phyloP scores from a whole-genome alignment of 2,113 vertebrate genomes.

The Saccopteryx bilineata region DNA sequence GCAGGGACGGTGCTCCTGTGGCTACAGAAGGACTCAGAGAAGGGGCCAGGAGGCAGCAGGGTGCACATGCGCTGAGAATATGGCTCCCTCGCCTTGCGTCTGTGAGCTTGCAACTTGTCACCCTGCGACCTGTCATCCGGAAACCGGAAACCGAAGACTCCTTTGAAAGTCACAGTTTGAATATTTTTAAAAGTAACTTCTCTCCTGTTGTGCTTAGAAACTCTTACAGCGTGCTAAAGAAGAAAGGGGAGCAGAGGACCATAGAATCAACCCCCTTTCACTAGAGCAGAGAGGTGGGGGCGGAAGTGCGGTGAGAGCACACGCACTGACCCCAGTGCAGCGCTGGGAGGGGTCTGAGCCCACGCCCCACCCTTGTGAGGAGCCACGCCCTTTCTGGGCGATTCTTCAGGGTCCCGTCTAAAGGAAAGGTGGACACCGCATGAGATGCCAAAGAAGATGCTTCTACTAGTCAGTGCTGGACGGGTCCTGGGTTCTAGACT shows the following conservation, averaged over 20 bases:
- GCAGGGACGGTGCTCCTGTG: neutral
- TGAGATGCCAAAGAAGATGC: neutral
- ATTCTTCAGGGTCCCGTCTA: neutral
- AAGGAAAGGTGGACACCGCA: neutral
- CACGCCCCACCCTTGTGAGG: rapidly evolving
- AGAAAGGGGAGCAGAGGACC: neutral
- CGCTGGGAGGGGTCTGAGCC: too few species aligned
- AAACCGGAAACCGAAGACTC: neutral
- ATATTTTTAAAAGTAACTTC: conserved; percentile 10
- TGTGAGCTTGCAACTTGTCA: neutral
- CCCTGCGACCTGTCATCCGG: neutral
- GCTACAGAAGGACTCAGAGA: neutral
- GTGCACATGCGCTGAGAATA: rapidly evolving
- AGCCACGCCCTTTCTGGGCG: neutral
- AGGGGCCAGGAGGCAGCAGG: neutral
- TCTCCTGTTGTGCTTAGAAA: neutral
- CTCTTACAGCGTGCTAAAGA: neutral
- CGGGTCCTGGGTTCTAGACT: neutral
- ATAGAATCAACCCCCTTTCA: neutral
- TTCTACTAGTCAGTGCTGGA: neutral
- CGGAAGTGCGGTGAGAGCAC: neutral
- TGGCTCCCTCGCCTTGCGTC: neutral
- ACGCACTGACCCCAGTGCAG: neutral
- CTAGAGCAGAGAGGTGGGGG: neutral
- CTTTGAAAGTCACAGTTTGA: neutral